phyloP scores from a whole-genome alignment of 2,888 invertebrate genomes.

The Sphecodes monilicornis region DNA sequence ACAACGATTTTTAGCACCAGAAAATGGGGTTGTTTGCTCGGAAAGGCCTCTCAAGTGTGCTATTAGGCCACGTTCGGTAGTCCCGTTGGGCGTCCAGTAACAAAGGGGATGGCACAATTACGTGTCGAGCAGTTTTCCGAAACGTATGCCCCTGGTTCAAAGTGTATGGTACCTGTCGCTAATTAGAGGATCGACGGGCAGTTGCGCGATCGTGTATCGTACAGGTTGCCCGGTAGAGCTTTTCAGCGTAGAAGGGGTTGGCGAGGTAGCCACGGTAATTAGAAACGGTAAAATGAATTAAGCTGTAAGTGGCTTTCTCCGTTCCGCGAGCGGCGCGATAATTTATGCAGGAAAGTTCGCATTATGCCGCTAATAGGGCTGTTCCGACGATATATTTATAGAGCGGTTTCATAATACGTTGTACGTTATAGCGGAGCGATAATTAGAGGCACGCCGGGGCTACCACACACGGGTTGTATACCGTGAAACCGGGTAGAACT shows the following conservation, averaged over 20 bases:
- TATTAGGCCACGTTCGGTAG: background rate
- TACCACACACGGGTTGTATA: constrained; percentile 5
- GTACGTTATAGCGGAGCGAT: constrained; percentile 42
- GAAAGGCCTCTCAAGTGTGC: background rate
- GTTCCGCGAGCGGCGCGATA: constrained; percentile 33
- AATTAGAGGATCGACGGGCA: background rate
- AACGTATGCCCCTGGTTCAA: background rate
- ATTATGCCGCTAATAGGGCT: constrained; percentile 59
- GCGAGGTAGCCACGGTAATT: constrained; percentile 31
- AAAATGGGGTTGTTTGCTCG: background rate
- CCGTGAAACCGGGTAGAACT: constrained; percentile 25
- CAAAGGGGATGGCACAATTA: background rate
- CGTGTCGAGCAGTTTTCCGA: background rate
- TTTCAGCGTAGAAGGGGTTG: constrained; percentile 1
- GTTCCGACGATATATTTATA: constrained; percentile 58
- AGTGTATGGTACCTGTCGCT: background rate
- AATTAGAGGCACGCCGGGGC: constrained; percentile 47
- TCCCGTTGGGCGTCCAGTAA: background rate
- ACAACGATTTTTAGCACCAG: background rate
- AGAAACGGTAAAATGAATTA: constrained; percentile 51
- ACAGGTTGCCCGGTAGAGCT: background rate
- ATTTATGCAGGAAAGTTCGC: constrained; percentile 58
- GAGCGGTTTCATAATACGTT: constrained; percentile 52
- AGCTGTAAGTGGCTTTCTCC: constrained; percentile 57
- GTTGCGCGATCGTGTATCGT: background rate